These are phyloP conservation scores for Balaeniceps rex DNA, from an alignment of 2,113 vertebrate genomes.

Conservation along the genomic window DNA sequence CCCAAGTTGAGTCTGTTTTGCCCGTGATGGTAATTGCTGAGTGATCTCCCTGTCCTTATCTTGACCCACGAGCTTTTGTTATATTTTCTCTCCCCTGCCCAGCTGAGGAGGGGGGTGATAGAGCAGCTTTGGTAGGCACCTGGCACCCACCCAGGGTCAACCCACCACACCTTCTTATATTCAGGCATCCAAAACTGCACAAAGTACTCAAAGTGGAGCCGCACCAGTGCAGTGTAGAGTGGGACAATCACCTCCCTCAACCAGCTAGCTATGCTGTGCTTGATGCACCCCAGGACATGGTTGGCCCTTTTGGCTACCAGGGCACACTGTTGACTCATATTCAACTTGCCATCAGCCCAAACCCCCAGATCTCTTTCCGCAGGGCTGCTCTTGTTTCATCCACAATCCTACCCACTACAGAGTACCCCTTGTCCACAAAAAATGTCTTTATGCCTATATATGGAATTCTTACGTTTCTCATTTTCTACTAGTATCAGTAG, in stretches of 20 bases:
- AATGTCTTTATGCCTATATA: not conserved
- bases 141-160: too few relatives aligned
- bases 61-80: too few relatives aligned
- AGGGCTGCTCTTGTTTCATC: not conserved
- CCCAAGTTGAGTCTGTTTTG: too few relatives aligned
- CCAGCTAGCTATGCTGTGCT: not conserved
- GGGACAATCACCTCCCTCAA: not conserved
- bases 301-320: not conserved
- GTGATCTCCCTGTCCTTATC: too few relatives aligned
- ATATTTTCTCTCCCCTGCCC: too few relatives aligned
- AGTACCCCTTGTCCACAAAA: not conserved
- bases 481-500: fast-evolving
- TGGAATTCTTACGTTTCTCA: not conserved
- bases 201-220: fast-evolving
- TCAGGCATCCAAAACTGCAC: not conserved
- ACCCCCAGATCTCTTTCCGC: not conserved
- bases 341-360: not conserved
- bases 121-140: too few relatives aligned
- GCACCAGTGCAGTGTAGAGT: not conserved
- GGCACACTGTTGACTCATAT: not conserved
- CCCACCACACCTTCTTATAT: too few relatives aligned
- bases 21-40: too few relatives aligned
- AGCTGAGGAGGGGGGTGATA: too few relatives aligned
- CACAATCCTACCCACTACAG: too few relatives aligned
- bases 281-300: fast-evolving